Base-by-base conservation (phyloP, 2,888 invertebrate genomes). In the Drosophila austrosaltans region DNA sequence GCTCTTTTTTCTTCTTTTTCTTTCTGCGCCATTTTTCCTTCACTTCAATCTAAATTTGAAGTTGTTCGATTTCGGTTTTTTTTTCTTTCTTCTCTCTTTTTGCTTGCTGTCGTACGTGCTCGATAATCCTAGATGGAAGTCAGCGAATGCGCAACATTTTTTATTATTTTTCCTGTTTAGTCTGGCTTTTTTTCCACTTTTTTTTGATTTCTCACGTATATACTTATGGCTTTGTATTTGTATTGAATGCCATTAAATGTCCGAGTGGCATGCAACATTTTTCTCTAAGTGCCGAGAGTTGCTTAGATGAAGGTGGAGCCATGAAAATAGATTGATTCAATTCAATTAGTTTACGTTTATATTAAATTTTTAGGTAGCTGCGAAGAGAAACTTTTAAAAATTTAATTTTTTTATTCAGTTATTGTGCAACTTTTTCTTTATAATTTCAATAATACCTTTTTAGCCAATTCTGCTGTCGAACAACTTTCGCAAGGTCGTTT, bases 1-100 rank as follows among this genome's bases (percentile, higher is more conserved):
- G 39, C 25, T 36, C 32, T 3, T 7, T 12, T 30, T 7, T 39
- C 7, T 20, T 59, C 3, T 7, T 2, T 20, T 16, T 42, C 16
- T 22, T 36, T 8, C 16, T 54, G 44, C 30, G 39, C 58, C 25
- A 65, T 63, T 66, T 67, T 56, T 63, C 69, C 69, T 65, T 62
- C 85, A 79, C 83, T 83, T 83, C 80, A 84, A 84, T 87, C 87
- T 79, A 82, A 85, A 87, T 87, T 87, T 82, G 74, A 84, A 84
- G 83, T 79, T 85, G 63, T 66, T 74, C 75, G 75, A 67, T 74
- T 74, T 74, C 20, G 48, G 22, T 48, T 63, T 67, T 74, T 74
- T 56, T 72, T 64, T 72, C 67, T 75, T 66, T 76, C 72, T 75
- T 78, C 77, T 68, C 71, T 28, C 32, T 66, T 76, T 76, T 73